These are phyloP conservation scores for Heliconius ismenius DNA, from an alignment of 2,888 invertebrate species.

Conservation along the genomic window DNA sequence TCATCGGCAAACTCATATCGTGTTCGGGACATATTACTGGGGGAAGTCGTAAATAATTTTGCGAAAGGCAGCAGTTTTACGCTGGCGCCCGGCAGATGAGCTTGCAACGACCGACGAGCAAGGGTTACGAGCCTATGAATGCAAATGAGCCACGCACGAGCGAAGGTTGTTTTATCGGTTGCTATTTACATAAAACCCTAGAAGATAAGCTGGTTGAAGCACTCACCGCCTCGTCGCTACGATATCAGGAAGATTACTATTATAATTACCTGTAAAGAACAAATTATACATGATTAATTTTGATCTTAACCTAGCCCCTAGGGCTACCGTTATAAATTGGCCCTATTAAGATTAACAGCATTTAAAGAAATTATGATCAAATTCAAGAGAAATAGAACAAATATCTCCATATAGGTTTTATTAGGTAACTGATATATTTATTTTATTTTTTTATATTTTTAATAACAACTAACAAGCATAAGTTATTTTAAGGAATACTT, in stretches of 20 bases:
- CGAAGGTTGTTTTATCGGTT: conserved; percentile 73
- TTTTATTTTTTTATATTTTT: too few species aligned
- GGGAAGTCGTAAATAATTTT: conserved; percentile 79
- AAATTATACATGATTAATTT: conserved; percentile 4
- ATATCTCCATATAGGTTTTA: not conserved
- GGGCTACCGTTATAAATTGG: not conserved
- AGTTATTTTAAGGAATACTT: too few species aligned
- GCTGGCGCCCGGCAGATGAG: conserved; percentile 61
- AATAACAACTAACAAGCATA: too few species aligned
- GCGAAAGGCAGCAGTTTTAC: conserved; percentile 76
- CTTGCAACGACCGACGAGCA: conserved; percentile 69
- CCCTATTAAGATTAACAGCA: not conserved
- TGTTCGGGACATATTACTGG: conserved; percentile 74
- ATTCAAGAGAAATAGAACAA: not conserved
- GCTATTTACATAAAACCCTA: conserved; percentile 77
- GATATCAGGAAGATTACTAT: conserved; percentile 50
- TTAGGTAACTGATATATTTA: too few species aligned
- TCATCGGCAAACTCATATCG: conserved; percentile 74
- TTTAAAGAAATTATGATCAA: not conserved
- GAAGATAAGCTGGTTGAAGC: conserved; percentile 63
- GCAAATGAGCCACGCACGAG: conserved; percentile 77
- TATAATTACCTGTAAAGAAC: conserved; percentile 55
- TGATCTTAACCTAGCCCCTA: not conserved
- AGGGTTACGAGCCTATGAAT: conserved; percentile 82
- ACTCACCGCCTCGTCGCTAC: conserved; percentile 61